These are phyloP conservation scores for Pogoniulus pusillus DNA, from an alignment of 2,797 vertebrate genomes.

Conservation along the genomic window DNA sequence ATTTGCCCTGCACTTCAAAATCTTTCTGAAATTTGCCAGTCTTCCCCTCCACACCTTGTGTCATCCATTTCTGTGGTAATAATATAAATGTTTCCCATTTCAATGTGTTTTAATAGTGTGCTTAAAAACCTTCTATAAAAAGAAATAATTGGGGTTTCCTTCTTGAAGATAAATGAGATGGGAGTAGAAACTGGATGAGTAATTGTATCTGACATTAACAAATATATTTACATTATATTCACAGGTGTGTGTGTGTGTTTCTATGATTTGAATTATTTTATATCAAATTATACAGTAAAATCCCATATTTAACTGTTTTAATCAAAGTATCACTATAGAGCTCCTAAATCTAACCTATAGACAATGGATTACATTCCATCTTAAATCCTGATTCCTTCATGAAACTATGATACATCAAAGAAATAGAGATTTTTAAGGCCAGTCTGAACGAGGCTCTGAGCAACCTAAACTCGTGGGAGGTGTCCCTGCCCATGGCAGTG, in stretches of 20 bases:
- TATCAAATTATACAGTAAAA: not conserved
- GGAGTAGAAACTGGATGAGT: constrained; percentile 25
- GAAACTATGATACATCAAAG: not conserved
- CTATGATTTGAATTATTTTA: not conserved
- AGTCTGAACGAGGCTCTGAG: too few relatives aligned
- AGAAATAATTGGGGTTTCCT: constrained; percentile 30
- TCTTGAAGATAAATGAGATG: constrained; percentile 2
- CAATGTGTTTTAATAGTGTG: not conserved
- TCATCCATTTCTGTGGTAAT: not conserved
- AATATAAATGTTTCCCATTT: not conserved
- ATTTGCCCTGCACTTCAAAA: not conserved
- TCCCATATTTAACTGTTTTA: not conserved
- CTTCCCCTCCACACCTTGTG: not conserved
- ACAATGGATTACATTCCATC: not conserved
- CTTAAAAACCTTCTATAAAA: constrained; percentile 29
- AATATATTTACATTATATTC: constrained; percentile 11
- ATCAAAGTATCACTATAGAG: not conserved
- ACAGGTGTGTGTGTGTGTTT: not conserved
- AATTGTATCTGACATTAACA: constrained; percentile 37
- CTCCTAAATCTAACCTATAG: not conserved
- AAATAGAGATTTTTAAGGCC: not conserved
- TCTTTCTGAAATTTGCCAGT: not conserved
- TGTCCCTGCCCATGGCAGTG: too few relatives aligned
- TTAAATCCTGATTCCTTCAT: not conserved
- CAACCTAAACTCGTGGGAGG: too few relatives aligned